These are phyloP conservation scores for Sciaenops ocellatus DNA, from an alignment of 2,797 vertebrate species.

Conservation along the genomic window DNA sequence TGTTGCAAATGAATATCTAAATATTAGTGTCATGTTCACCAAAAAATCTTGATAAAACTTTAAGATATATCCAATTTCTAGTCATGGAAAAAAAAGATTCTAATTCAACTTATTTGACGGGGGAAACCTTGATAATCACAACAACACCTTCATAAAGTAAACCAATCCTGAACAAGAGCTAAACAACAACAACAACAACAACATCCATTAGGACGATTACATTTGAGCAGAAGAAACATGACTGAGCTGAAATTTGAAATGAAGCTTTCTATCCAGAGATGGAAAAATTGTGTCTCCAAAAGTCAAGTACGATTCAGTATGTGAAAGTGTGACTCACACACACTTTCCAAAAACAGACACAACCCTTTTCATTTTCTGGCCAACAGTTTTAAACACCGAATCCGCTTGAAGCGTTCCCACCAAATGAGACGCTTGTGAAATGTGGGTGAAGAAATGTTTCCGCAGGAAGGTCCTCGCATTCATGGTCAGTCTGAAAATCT, in stretches of 20 bases:
- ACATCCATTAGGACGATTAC: conserved; percentile 2
- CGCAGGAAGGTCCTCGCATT: background rate
- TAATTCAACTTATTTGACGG: background rate
- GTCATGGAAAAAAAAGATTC: background rate
- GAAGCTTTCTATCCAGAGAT: conserved; percentile 6
- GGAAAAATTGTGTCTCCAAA: conserved; percentile 18
- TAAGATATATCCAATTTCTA: background rate
- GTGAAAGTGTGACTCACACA: conserved; percentile 49
- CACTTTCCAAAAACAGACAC: conserved; percentile 45
- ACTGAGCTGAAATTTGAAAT: conserved; percentile 37
- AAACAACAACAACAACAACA: background rate
- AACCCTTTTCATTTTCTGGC: conserved; percentile 7
- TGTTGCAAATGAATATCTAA: background rate
- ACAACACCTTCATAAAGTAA: conserved; percentile 1
- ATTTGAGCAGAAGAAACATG: background rate
- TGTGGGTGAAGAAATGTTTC: conserved; percentile 15
- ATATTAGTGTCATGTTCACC: conserved; percentile 10
- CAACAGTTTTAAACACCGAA: conserved; percentile 18
- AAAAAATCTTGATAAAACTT: conserved; percentile 12
- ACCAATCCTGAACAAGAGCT: conserved; percentile 13
- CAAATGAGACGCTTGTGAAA: conserved; percentile 7
- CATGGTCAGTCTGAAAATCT: background rate
- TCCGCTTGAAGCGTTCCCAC: conserved; percentile 6
- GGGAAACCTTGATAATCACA: conserved; percentile 5
- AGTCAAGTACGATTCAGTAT: conserved; percentile 44